A percentile compares a stretch with the other conserved stretches of the same genome.
phyloP scores from a whole-genome alignment of 2,113 vertebrate species.

The Scopus umbretta region DNA sequence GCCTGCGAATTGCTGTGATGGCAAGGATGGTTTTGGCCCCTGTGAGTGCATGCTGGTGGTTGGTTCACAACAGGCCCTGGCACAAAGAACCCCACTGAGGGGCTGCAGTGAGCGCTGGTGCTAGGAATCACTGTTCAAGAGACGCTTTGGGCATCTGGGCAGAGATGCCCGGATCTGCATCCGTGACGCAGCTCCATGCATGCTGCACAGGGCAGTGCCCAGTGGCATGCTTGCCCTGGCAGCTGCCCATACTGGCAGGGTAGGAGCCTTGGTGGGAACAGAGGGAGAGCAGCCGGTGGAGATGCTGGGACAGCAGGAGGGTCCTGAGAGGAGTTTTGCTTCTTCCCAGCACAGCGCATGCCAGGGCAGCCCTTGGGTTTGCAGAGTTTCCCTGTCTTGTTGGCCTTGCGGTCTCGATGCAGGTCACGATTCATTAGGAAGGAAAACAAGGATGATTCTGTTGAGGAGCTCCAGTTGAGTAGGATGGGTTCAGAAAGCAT shows the following conservation, averaged over 20 bases:
- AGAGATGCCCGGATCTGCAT: neutral
- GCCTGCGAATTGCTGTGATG: neutral
- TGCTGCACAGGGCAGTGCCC: neutral
- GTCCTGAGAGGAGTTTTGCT: neutral
- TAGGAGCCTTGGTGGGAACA: neutral
- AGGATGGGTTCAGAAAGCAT: neutral
- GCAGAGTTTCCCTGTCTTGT: neutral
- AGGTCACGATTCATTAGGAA: neutral
- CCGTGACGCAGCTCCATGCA: fast-evolving
- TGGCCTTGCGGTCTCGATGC: fast-evolving
- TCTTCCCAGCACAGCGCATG: fast-evolving
- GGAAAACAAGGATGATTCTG: neutral
- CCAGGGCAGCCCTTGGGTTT: neutral
- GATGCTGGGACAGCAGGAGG: neutral
- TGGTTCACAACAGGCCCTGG: neutral
- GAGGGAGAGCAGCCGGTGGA: neutral
- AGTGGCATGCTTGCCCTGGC: neutral
- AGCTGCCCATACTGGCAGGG: neutral
- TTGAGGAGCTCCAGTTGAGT: neutral
- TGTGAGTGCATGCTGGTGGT: neutral
- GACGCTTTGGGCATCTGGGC: neutral
- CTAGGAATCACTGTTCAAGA: neutral
- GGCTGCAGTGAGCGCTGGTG: fast-evolving
- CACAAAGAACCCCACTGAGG: neutral
- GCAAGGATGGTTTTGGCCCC: neutral